A percentile compares a stretch with the other conserved stretches of the same genome.
These are phyloP conservation scores for Ochlodes sylvanus DNA, from an alignment of 2,888 invertebrate species.

Conservation along the genomic window DNA sequence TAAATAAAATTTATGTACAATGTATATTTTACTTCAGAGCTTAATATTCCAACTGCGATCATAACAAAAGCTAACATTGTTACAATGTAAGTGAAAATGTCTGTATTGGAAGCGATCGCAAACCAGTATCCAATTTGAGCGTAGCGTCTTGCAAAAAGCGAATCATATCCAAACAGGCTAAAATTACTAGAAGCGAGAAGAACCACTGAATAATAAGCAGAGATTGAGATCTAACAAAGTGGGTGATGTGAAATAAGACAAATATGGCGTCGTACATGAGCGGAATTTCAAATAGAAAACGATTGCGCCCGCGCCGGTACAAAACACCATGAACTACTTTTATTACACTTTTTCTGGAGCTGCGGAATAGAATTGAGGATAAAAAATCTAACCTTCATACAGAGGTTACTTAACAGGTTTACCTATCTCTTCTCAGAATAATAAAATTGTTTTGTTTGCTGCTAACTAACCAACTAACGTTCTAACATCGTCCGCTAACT, in stretches of 20 bases:
- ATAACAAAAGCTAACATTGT: background rate
- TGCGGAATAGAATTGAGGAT: constrained; percentile 12
- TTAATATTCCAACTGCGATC: background rate
- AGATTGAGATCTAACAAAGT: constrained; percentile 77
- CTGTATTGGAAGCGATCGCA: constrained; percentile 24
- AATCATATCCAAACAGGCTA: constrained; percentile 39
- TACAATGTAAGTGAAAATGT: constrained; percentile 10
- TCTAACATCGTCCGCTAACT: too few relatives aligned
- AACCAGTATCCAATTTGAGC: constrained; percentile 36
- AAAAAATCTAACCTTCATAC: constrained; percentile 26
- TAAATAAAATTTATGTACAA: too few relatives aligned
- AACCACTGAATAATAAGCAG: constrained; percentile 72
- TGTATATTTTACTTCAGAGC: background rate
- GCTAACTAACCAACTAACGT: too few relatives aligned
- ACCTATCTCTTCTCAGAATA: background rate
- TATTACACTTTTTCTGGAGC: constrained; percentile 44
- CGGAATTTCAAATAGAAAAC: constrained; percentile 66
- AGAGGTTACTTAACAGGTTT: constrained; percentile 18
- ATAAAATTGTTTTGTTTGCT: background rate
- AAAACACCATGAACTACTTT: constrained; percentile 60
- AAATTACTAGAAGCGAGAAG: constrained; percentile 57
- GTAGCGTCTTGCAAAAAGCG: constrained; percentile 36
- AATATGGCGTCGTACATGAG: constrained; percentile 74
- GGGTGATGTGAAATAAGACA: constrained; percentile 79
- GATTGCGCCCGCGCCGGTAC: constrained; percentile 57